Conservation (phyloP, 2,797 vertebrate genomes). For the Tokudaia muenninki region DNA sequence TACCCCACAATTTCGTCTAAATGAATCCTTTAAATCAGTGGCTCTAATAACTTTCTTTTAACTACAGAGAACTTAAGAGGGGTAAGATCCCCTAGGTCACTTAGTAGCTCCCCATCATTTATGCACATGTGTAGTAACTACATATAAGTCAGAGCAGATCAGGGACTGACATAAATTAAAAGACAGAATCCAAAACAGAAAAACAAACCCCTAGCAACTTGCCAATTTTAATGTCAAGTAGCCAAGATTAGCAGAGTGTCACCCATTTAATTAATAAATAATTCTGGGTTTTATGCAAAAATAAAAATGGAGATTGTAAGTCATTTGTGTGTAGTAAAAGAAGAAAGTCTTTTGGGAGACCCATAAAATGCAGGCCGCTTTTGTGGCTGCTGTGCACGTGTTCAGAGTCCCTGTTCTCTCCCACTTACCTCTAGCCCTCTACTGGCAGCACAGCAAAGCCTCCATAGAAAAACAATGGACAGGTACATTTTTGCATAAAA, state of each 20-base stretch:
- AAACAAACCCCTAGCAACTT: neutral
- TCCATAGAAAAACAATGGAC: neutral
- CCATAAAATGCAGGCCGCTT: neutral
- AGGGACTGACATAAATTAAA: slow-evolving; percentile 25
- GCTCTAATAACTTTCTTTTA: neutral
- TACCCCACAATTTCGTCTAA: neutral
- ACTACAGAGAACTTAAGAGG: neutral
- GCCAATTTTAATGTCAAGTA: slow-evolving; percentile 38
- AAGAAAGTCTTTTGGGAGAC: neutral
- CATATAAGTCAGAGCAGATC: neutral
- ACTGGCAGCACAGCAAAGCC: neutral
- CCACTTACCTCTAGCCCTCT: neutral
- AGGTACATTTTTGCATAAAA: slow-evolving; percentile 22
- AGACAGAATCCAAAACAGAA: neutral
- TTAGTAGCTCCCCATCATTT: neutral
- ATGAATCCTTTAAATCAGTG: neutral
- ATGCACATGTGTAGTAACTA: neutral
- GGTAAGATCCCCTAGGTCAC: neutral
- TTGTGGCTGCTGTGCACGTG: neutral
- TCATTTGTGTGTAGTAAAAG: neutral
- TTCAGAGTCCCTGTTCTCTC: slow-evolving; percentile 13
- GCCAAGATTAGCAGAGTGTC: neutral
- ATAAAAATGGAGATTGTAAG: neutral
- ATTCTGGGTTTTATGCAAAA: slow-evolving; percentile 44
- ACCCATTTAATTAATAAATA: slow-evolving; percentile 14